Evolutionary conservation across 2,888 invertebrate species (phyloP).

Genomic region (Dicyrtomina minuta): DNA sequence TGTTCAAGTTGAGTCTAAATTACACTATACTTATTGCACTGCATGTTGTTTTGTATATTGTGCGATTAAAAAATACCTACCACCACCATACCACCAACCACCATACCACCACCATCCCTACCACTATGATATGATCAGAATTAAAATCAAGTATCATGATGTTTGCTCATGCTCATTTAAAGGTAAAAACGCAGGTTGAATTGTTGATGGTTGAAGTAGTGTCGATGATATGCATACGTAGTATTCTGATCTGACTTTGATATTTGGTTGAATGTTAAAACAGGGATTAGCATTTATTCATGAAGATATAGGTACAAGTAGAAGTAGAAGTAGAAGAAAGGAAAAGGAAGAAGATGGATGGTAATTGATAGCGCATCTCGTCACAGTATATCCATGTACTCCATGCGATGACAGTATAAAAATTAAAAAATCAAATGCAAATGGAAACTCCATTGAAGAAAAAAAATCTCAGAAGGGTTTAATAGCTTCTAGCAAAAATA

Average conservation of each 20-base stretch:
- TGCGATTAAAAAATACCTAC: no score
- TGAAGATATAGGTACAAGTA: neutral
- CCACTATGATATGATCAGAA: no score
- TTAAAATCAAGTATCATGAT: no score
- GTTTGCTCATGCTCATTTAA: neutral
- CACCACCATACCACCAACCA: no score
- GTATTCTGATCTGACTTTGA: no score
- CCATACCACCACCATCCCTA: no score
- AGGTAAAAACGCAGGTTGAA: neutral
- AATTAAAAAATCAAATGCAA: neutral
- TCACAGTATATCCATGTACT: no score
- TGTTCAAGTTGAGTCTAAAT: no score
- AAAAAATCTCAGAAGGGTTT: neutral
- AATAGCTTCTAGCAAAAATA: neutral
- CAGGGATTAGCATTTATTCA: neutral
- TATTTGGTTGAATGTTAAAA: neutral
- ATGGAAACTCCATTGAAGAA: neutral
- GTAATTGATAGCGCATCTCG: no score
- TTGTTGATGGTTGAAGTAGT: neutral
- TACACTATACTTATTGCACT: no score
- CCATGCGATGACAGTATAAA: neutral
- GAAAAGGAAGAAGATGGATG: neutral
- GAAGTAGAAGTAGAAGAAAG: neutral
- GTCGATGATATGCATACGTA: no score
- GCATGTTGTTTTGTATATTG: no score